Percentiles rank a stretch among this genome's conserved stretches.
phyloP scores from a whole-genome alignment of 2,113 vertebrate genomes.

The Saccopteryx bilineata region DNA sequence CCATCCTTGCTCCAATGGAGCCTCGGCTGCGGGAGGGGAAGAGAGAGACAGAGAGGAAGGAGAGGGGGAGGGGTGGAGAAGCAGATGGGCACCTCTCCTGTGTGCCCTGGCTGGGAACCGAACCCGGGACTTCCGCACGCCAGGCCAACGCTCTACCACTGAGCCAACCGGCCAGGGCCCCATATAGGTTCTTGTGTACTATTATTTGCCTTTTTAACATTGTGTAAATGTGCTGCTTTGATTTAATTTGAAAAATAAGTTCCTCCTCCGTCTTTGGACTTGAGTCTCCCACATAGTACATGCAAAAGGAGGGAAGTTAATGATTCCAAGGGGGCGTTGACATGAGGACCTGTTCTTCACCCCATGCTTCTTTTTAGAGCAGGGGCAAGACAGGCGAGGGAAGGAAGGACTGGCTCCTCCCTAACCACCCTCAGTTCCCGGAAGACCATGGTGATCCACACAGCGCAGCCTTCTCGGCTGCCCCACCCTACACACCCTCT shows the following conservation, averaged over 20 bases:
- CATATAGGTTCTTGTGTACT: background rate
- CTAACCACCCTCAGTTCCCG: background rate
- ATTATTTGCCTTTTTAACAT: slow-evolving; percentile 6
- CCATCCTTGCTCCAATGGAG: too few relatives aligned
- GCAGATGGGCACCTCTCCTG: too few relatives aligned
- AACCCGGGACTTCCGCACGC: too few relatives aligned
- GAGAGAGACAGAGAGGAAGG: too few relatives aligned
- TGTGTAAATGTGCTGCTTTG: slow-evolving; percentile 23
- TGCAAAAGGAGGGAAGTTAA: background rate
- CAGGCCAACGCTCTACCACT: too few relatives aligned
- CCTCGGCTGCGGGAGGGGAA: too few relatives aligned
- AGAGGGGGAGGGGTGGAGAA: too few relatives aligned
- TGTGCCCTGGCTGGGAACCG: too few relatives aligned
- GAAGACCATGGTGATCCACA: background rate
- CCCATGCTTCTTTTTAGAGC: background rate
- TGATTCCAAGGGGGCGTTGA: background rate
- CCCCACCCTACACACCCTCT: background rate
- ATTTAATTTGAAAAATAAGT: slow-evolving; percentile 48
- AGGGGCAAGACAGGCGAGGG: background rate
- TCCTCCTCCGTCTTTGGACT: slow-evolving; percentile 53
- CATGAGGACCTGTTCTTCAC: slow-evolving; percentile 29
- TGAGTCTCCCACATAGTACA: background rate
- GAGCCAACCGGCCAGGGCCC: too few relatives aligned
- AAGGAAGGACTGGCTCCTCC: background rate
- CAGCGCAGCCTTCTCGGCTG: background rate